Conservation (phyloP, 1,140 invertebrate genomes). For the Phymorhynchus buccinoides region DNA sequence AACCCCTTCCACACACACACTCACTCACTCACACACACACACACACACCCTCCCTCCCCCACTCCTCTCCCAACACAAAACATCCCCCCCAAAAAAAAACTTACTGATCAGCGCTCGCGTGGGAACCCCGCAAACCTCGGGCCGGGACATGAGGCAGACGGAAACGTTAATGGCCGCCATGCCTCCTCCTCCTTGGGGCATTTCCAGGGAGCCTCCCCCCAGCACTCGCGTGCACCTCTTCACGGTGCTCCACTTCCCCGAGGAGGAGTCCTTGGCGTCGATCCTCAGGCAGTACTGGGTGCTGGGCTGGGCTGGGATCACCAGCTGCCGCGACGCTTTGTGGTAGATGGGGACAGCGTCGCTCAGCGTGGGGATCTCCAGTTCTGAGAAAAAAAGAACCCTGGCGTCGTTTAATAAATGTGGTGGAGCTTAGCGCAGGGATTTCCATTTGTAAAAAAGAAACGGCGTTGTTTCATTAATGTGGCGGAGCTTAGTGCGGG, state of each 20-base stretch:
- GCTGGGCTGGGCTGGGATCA: conserved; percentile 35
- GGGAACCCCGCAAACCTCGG: conserved; percentile 56
- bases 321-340: conserved; percentile 34
- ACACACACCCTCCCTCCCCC: neutral
- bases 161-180: conserved; percentile 57
- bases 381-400: conserved; percentile 47
- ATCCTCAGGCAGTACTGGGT: conserved; percentile 50
- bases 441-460: too few relatives aligned
- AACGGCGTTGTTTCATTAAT: too few relatives aligned
- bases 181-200: conserved; percentile 39
- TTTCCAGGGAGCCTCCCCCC: conserved; percentile 41
- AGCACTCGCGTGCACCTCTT: conserved; percentile 43
- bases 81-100: neutral
- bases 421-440: too few relatives aligned
- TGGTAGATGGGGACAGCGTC: conserved; percentile 37
- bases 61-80: neutral
- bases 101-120: conserved; percentile 37
- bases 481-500: too few relatives aligned
- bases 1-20: too few relatives aligned
- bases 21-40: too few relatives aligned
- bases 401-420: too few relatives aligned
- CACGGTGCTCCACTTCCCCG: conserved; percentile 44
- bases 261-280: conserved; percentile 36
- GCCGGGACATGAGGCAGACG: conserved; percentile 53
- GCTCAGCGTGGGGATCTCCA: conserved; percentile 46